phyloP scores from a whole-genome alignment of 2,888 invertebrate genomes.

The Eupeodes latifasciatus region DNA sequence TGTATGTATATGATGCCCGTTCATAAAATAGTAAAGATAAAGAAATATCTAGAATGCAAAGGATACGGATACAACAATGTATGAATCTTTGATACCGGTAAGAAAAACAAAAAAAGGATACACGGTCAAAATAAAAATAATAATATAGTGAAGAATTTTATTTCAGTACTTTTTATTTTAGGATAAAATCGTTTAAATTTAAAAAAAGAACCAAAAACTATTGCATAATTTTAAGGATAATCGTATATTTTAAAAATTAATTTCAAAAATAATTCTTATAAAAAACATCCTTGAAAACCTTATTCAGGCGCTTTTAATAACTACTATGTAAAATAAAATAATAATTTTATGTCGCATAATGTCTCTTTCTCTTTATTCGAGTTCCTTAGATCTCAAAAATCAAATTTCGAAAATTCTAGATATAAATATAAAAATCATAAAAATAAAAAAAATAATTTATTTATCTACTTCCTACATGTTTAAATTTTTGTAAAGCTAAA shows the following conservation, averaged over 20 bases:
- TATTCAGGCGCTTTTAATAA: no score
- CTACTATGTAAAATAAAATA: no score
- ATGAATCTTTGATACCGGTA: conserved; percentile 71
- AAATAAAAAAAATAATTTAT: no score
- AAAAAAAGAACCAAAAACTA: neutral
- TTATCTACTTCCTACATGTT: no score
- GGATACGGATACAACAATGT: conserved; percentile 26
- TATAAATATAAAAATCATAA: no score
- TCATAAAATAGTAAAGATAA: conserved; percentile 14
- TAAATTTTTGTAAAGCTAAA: no score
- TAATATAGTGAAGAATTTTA: conserved; percentile 40
- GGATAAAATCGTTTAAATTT: neutral
- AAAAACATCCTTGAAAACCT: neutral
- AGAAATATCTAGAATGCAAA: neutral
- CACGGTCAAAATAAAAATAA: conserved; percentile 9
- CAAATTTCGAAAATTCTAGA: no score
- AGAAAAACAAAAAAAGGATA: conserved; percentile 10
- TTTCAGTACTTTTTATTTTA: neutral
- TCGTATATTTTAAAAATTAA: neutral
- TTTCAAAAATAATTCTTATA: neutral
- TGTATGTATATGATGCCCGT: neutral
- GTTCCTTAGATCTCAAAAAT: no score
- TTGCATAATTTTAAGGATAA: neutral
- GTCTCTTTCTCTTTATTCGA: no score
- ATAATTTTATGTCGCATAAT: no score